phyloP scores from a whole-genome alignment of 2,797 vertebrate species.

The Ibycter americanus region DNA sequence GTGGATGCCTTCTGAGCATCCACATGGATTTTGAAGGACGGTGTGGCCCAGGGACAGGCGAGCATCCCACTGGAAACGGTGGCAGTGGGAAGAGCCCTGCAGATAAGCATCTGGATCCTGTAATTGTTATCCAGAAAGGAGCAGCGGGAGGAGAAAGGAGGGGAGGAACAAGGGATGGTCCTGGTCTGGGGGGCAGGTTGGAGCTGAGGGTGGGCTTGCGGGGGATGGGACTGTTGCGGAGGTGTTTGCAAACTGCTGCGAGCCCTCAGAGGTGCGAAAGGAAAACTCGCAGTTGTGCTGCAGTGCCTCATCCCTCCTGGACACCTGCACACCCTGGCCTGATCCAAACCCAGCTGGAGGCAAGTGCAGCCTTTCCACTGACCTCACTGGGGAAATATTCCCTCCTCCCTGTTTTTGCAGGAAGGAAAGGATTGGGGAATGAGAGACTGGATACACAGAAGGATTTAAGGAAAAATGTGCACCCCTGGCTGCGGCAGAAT shows the following conservation, averaged over 20 bases:
- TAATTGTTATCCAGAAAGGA: constrained; percentile 47
- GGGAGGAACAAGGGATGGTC: not conserved
- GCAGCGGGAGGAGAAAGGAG: not conserved
- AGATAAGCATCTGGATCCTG: constrained; percentile 71
- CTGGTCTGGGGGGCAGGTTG: not conserved
- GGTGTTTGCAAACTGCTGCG: not conserved
- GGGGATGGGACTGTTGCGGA: not conserved
- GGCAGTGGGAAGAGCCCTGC: not conserved
- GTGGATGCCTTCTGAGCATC: not conserved
- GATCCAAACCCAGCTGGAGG: constrained; percentile 2
- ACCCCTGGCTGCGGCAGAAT: not conserved
- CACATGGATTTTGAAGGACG: not conserved
- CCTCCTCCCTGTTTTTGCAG: not conserved
- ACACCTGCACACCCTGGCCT: not conserved
- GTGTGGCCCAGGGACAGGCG: fast-evolving
- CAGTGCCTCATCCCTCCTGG: not conserved
- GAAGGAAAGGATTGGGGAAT: not conserved
- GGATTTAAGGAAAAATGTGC: not conserved
- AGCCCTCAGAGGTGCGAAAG: not conserved
- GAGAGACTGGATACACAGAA: not conserved
- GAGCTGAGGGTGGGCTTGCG: fast-evolving
- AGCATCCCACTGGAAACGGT: not conserved
- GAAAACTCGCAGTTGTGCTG: fast-evolving
- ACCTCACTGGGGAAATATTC: constrained; percentile 24
- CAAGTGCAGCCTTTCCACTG: constrained; percentile 15